A percentile compares a stretch with the other conserved stretches of the same genome.
phyloP scores from a whole-genome alignment of 2,113 vertebrate species.

The Pampusana beccarii region DNA sequence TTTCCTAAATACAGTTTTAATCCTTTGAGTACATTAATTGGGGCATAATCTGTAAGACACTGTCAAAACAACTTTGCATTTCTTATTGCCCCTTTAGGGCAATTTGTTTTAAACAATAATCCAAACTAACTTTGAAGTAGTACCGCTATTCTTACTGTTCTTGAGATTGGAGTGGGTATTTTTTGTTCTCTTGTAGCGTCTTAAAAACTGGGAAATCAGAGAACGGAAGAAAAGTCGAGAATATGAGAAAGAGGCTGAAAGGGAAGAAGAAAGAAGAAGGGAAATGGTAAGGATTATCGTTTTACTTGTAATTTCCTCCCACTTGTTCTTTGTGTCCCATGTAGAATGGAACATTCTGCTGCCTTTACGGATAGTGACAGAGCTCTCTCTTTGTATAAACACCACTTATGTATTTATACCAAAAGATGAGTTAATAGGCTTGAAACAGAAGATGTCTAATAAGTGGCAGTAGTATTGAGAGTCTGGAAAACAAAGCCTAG shows the following conservation, averaged over 20 bases:
- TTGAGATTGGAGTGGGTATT: background rate
- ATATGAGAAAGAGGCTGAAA: constrained; percentile 92
- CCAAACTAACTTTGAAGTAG: background rate
- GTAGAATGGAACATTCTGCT: background rate
- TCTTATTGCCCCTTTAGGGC: background rate
- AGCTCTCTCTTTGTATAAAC: background rate
- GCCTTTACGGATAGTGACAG: background rate
- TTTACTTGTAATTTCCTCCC: background rate
- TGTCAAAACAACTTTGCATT: background rate
- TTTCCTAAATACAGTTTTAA: background rate
- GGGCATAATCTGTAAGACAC: background rate
- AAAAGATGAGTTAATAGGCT: background rate
- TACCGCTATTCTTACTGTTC: background rate
- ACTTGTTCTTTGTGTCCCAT: background rate
- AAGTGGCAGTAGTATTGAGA: background rate
- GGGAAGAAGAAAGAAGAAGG: constrained; percentile 93
- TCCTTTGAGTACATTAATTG: background rate
- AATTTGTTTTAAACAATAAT: background rate
- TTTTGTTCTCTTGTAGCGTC: constrained; percentile 77
- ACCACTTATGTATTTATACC: background rate
- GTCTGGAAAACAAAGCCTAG: background rate
- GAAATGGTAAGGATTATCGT: constrained; percentile 84
- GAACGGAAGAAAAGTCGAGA: constrained; percentile 96
- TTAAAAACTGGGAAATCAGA: constrained; percentile 98
- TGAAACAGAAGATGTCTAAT: background rate